Percentiles rank a stretch among this genome's conserved stretches.
Evolutionary conservation across 2,888 invertebrate genomes (phyloP).

Genomic region (Ommatoiulus sabulosus): DNA sequence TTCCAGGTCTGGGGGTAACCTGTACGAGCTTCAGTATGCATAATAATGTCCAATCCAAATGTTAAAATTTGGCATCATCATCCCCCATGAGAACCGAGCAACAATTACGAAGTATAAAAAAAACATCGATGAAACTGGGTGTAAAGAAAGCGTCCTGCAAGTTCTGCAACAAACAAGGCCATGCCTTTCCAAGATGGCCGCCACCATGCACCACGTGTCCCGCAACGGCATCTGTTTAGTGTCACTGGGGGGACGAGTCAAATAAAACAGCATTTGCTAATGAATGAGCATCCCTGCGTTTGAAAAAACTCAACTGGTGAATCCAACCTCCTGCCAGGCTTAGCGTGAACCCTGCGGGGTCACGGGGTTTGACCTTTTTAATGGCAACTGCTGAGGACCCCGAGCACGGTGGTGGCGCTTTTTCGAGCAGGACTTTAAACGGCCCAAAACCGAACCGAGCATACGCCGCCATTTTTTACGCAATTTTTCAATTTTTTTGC

Average conservation of each 20-base stretch:
- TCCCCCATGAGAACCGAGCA: no score
- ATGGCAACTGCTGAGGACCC: neutral
- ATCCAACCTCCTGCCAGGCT: slow-evolving; percentile 14
- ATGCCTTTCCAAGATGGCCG: neutral
- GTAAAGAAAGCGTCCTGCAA: no score
- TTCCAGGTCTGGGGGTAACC: no score
- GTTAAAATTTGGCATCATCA: no score
- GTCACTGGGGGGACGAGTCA: neutral
- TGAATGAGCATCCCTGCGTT: slow-evolving; percentile 6
- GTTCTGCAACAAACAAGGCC: no score
- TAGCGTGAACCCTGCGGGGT: neutral
- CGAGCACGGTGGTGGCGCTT: neutral
- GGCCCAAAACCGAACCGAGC: neutral
- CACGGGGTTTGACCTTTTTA: neutral
- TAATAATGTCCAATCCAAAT: no score
- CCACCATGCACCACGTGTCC: neutral
- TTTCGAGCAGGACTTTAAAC: neutral
- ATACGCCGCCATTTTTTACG: neutral
- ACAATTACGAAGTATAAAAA: no score
- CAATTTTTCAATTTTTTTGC: neutral
- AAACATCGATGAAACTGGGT: no score
- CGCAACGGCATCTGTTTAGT: slow-evolving; percentile 5
- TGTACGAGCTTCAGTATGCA: no score
- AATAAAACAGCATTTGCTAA: slow-evolving; percentile 28
- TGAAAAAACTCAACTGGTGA: slow-evolving; percentile 34